phyloP scores from a whole-genome alignment of 2,113 vertebrate genomes.

The Melospiza georgiana region DNA sequence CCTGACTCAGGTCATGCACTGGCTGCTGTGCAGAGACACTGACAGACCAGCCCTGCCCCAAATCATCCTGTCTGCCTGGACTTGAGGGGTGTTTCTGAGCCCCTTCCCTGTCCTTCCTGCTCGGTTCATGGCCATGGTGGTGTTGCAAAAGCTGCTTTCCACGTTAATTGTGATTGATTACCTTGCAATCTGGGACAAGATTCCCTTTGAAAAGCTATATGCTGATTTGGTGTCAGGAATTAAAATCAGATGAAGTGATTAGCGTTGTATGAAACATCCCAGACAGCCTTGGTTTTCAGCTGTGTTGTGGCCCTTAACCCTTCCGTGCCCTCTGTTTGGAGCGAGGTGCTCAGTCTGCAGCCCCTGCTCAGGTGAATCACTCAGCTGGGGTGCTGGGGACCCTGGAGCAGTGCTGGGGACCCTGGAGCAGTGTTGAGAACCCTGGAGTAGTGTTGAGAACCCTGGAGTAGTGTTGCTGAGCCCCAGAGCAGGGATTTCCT shows the following conservation, averaged over 20 bases:
- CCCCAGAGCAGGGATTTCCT: neutral
- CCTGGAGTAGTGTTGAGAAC: rapidly evolving
- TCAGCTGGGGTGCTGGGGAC: neutral
- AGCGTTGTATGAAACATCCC: neutral
- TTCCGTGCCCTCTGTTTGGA: neutral
- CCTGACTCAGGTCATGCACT: rapidly evolving
- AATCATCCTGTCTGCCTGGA: neutral
- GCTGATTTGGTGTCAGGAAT: conserved; percentile 39
- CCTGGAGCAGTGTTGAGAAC: neutral
- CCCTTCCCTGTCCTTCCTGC: neutral
- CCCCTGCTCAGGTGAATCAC: neutral
- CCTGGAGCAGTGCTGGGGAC: neutral
- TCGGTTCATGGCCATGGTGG: neutral
- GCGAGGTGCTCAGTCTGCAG: neutral
- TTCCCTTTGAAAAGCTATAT: conserved; percentile 54
- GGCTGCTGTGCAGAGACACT: neutral
- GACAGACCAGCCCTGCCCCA: neutral
- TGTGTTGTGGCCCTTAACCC: neutral
- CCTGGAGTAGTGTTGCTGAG: neutral
- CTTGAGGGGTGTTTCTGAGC: neutral
- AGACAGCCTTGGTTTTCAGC: neutral
- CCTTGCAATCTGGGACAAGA: conserved; percentile 46
- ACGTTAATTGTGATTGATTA: conserved; percentile 52
- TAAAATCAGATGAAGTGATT: conserved; percentile 60
- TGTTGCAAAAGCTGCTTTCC: neutral